phyloP scores from a whole-genome alignment of 2,797 vertebrate genomes.

The Okamejei kenojei region DNA sequence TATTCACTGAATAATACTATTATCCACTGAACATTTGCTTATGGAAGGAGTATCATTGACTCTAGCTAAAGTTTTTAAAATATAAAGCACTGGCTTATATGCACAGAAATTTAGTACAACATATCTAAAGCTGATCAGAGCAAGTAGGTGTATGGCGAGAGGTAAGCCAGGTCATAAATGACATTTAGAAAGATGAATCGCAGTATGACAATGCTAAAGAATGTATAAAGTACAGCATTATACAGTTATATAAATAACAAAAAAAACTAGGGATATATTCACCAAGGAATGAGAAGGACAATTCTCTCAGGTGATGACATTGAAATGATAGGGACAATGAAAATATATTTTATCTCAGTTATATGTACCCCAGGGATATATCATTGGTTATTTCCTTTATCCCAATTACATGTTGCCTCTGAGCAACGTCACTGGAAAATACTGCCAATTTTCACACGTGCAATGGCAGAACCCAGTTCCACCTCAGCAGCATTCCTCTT shows the following conservation, averaged over 20 bases:
- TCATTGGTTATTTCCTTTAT: no score
- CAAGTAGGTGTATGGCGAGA: not conserved
- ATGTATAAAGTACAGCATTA: not conserved
- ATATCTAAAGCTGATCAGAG: not conserved
- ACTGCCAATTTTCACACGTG: no score
- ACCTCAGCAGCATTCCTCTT: no score
- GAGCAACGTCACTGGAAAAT: no score
- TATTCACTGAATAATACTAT: not conserved
- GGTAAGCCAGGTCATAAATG: not conserved
- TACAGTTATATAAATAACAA: not conserved
- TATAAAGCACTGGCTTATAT: not conserved
- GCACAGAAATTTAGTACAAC: not conserved
- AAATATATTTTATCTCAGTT: not conserved
- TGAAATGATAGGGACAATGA: not conserved
- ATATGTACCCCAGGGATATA: not conserved
- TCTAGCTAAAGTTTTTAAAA: not conserved
- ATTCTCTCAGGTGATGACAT: not conserved
- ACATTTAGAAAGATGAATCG: not conserved
- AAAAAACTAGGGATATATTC: not conserved
- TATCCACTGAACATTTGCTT: not conserved
- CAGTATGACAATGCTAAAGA: not conserved
- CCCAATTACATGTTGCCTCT: no score
- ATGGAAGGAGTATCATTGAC: not conserved
- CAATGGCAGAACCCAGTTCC: no score
- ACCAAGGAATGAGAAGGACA: not conserved